Evolutionary conservation across 2,113 vertebrate species (phyloP).

Genomic region (Callopanchax toddi): DNA sequence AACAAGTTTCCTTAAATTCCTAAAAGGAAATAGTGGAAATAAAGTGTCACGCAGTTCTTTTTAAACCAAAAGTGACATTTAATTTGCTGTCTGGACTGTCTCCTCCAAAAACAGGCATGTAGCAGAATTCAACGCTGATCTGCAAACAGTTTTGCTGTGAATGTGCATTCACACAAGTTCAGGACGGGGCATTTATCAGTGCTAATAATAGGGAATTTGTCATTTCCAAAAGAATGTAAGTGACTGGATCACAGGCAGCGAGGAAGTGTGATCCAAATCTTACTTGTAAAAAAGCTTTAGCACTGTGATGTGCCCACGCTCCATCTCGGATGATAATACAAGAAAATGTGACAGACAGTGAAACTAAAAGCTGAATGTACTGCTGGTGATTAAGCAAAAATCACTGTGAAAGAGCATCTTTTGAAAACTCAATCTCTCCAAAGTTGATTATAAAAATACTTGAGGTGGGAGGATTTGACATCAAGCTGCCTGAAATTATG

Average conservation of each 20-base stretch:
- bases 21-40: constrained; percentile 17
- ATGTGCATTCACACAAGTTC: neutral
- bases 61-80: constrained; percentile 6
- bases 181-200: neutral
- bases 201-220: neutral
- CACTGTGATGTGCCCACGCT: neutral
- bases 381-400: too few relatives aligned
- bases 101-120: too few relatives aligned
- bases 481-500: too few relatives aligned
- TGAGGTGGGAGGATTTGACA: too few relatives aligned
- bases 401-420: neutral
- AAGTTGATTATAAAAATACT: neutral
- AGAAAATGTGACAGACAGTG: neutral
- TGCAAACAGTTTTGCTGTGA: constrained; percentile 1
- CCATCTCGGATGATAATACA: neutral
- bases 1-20: constrained; percentile 23
- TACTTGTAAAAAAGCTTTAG: too few relatives aligned
- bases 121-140: constrained; percentile 10
- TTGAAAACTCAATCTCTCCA: neutral
- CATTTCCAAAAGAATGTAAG: neutral
- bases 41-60: neutral
- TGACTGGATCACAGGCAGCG: neutral
- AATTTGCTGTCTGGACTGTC: constrained; percentile 16
- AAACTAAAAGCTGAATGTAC: neutral
- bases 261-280: neutral